Percentiles rank a stretch among this genome's conserved stretches.
These are phyloP conservation scores for Hipparchia sbordonii DNA, from an alignment of 2,888 invertebrate species.

Conservation along the genomic window DNA sequence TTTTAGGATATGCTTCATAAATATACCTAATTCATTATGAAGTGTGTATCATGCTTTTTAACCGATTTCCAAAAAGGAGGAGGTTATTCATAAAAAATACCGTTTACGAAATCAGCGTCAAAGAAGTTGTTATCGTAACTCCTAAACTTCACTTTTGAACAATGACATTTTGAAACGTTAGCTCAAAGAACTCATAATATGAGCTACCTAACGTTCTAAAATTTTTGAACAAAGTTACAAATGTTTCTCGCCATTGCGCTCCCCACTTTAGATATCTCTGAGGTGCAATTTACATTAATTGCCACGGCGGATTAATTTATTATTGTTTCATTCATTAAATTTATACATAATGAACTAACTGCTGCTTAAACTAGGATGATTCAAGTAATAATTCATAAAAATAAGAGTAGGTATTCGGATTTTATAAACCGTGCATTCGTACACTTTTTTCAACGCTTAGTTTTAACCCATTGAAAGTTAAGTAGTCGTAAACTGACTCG, in stretches of 20 bases:
- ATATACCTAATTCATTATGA: too few species aligned
- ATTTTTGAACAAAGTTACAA: slow-evolving; percentile 7
- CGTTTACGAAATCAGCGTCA: too few species aligned
- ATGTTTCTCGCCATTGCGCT: slow-evolving; percentile 19
- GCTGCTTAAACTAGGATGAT: not conserved
- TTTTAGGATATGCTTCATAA: too few species aligned
- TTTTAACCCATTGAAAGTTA: slow-evolving; percentile 26
- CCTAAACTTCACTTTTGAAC: too few species aligned
- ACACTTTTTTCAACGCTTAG: slow-evolving; percentile 20
- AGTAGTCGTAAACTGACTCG: slow-evolving; percentile 24
- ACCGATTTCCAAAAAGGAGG: too few species aligned
- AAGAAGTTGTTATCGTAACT: too few species aligned
- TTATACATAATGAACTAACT: slow-evolving; percentile 13
- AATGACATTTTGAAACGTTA: too few species aligned
- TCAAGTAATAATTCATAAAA: not conserved
- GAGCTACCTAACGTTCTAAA: too few species aligned
- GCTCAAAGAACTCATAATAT: too few species aligned
- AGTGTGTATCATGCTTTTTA: too few species aligned
- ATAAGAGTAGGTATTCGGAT: slow-evolving; percentile 8
- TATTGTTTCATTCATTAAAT: slow-evolving; percentile 28
- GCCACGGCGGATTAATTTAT: slow-evolving; percentile 13
- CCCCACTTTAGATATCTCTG: slow-evolving; percentile 26
- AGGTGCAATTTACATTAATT: slow-evolving; percentile 22
- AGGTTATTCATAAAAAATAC: too few species aligned
- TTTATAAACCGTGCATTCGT: slow-evolving; percentile 18